A percentile compares a stretch with the other conserved stretches of the same genome.
Conservation (phyloP, 2,113 vertebrate species). For the Cettia cetti region DNA sequence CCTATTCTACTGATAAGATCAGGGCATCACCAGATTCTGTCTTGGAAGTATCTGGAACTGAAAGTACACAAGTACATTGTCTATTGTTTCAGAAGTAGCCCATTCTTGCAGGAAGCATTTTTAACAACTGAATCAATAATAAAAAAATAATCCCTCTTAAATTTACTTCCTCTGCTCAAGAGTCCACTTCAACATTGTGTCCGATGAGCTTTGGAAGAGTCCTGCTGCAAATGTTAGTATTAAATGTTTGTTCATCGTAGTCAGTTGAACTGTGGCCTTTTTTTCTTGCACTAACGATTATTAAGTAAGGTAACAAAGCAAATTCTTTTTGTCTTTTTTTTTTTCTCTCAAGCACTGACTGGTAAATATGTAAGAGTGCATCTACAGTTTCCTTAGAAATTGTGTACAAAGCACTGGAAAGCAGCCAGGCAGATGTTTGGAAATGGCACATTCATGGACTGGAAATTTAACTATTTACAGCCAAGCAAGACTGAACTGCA, state of each 20-base stretch:
- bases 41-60: background rate
- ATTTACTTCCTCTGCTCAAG: background rate
- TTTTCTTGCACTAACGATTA: background rate
- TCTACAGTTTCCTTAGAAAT: background rate
- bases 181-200: background rate
- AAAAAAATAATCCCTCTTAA: background rate
- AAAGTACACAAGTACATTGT: background rate
- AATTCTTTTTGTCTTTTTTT: background rate
- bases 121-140: background rate
- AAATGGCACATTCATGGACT: background rate
- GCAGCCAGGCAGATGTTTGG: constrained; percentile 16
- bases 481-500: background rate
- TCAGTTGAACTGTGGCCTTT: background rate
- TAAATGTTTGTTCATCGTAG: background rate
- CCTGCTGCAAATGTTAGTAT: background rate
- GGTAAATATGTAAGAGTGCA: background rate
- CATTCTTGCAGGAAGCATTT: background rate
- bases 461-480: constrained; percentile 13
- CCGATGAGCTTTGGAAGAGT: background rate
- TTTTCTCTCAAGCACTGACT: background rate
- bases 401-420: background rate
- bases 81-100: background rate
- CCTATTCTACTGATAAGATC: background rate
- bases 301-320: background rate
- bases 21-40: background rate